Base-by-base conservation (phyloP, 2,113 vertebrate species). In the Chionis minor region DNA sequence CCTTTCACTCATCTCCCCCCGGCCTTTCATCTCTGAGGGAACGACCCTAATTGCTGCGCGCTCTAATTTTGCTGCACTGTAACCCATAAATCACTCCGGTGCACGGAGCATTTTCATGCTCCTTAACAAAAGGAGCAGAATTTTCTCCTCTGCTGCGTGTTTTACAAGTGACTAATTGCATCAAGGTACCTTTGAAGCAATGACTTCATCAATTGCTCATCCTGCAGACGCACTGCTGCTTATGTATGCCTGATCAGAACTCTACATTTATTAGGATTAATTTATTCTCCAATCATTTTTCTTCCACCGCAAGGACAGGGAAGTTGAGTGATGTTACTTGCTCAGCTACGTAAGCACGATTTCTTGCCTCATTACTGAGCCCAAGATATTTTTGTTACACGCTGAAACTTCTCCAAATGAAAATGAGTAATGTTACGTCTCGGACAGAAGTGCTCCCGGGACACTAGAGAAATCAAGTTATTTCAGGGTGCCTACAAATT, bases 301-400 rank as follows among this genome's bases (percentile, higher is more conserved):
- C 92, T 92, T 81, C 71, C 3, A 3, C 92, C 28, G 5, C 95
- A 90, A 95, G 90, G 88, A 91, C 90, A 63, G 95, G 59, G 23
- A 88, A 82, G 71, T 71, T 96, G 95, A 96, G 42, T 66, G 84
- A 95, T 95, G 96, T 93, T 91, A 87, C 94, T 95, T 81, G 72
- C 94, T 87, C 71, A 32, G 87, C 96, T 93, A 95, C 81, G 54
- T 94, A 96, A 97, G 94, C 94, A 93, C 86, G 78, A 93, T 97
- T 97, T 94, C 95, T 93, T 97, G 88, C 96, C 96, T 97, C 95
- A 85, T 97, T 95, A 95, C 86, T 72, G 89, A 95, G 80, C 83
- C 45, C 12, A 59, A 70, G 78, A 94, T 95, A 93, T 92, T 97
- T 97, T 94, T 90, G 85, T 86, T 96, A 35, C 74, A 58, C 8